Percentiles rank a stretch among this genome's conserved stretches.
These are phyloP conservation scores for Palaemon carinicauda DNA, from an alignment of 1,140 invertebrate genomes.

Conservation along the genomic window DNA sequence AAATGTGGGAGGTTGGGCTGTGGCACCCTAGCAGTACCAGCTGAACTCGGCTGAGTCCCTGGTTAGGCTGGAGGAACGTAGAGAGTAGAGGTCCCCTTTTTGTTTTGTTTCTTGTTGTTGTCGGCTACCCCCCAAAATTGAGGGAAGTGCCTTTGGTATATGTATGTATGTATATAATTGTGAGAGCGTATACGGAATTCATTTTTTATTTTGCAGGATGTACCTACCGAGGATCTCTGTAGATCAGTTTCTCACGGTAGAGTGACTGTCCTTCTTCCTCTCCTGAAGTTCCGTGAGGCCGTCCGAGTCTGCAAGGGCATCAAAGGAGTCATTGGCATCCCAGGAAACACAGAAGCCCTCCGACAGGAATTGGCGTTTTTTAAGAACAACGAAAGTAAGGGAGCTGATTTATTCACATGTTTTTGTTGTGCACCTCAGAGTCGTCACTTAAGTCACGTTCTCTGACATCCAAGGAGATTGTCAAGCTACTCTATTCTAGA, in stretches of 20 bases:
- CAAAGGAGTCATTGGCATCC: conserved; percentile 4
- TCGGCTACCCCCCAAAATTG: too few relatives aligned
- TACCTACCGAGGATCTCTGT: conserved; percentile 13
- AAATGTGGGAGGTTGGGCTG: too few relatives aligned
- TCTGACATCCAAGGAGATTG: background rate
- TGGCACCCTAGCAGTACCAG: too few relatives aligned
- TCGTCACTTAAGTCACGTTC: background rate
- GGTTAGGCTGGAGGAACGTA: too few relatives aligned
- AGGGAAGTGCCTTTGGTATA: too few relatives aligned
- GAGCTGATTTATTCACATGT: too few relatives aligned
- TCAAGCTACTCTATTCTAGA: background rate
- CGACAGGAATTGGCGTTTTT: background rate
- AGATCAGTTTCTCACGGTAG: background rate
- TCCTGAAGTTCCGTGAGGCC: conserved; percentile 27
- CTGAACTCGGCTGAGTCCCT: too few relatives aligned
- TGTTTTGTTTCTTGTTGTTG: too few relatives aligned
- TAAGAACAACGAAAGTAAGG: conserved; percentile 17
- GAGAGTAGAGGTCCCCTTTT: too few relatives aligned
- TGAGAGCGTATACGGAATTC: too few relatives aligned
- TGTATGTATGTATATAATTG: too few relatives aligned
- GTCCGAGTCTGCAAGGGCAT: conserved; percentile 22
- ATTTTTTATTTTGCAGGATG: background rate
- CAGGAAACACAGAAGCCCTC: background rate
- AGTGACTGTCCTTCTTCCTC: conserved; percentile 17
- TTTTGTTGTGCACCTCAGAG: too few relatives aligned